Evolutionary conservation across 2,797 vertebrate species (phyloP).

Genomic region (Enoplosus armatus): DNA sequence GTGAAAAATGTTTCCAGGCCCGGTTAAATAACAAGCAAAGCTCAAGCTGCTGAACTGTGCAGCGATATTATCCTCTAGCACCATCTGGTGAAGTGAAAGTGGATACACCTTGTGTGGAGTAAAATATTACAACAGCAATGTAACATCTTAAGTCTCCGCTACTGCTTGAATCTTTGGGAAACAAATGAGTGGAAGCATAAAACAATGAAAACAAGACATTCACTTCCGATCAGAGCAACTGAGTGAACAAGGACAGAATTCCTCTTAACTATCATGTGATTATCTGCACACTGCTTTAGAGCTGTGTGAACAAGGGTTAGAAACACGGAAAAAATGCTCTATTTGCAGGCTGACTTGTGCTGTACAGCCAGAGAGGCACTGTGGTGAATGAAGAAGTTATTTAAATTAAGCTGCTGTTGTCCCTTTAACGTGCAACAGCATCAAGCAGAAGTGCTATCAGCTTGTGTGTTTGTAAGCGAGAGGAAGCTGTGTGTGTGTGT

Average conservation of each 20-base stretch:
- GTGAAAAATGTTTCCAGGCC: slow-evolving; percentile 17
- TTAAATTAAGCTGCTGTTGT: too few relatives aligned
- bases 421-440: slow-evolving; percentile 18
- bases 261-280: slow-evolving; percentile 5
- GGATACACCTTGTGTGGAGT: slow-evolving; percentile 52
- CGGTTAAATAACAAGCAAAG: slow-evolving; percentile 21
- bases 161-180: neutral
- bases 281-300: neutral
- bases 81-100: slow-evolving; percentile 83
- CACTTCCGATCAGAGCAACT: neutral
- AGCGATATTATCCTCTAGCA: slow-evolving; percentile 83
- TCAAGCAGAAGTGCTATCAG: slow-evolving; percentile 44
- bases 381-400: neutral
- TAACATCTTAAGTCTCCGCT: neutral
- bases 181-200: slow-evolving; percentile 10
- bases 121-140: slow-evolving; percentile 19
- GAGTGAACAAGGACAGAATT: neutral
- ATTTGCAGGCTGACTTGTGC: neutral
- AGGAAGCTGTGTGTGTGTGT: slow-evolving; percentile 50
- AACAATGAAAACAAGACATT: neutral
- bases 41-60: slow-evolving; percentile 36
- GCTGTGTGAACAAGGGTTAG: slow-evolving; percentile 2
- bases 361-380: neutral
- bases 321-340: neutral
- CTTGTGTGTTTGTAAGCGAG: slow-evolving; percentile 27